These are phyloP conservation scores for Chironomus riparius DNA, from an alignment of 2,888 invertebrate species.

Conservation along the genomic window DNA sequence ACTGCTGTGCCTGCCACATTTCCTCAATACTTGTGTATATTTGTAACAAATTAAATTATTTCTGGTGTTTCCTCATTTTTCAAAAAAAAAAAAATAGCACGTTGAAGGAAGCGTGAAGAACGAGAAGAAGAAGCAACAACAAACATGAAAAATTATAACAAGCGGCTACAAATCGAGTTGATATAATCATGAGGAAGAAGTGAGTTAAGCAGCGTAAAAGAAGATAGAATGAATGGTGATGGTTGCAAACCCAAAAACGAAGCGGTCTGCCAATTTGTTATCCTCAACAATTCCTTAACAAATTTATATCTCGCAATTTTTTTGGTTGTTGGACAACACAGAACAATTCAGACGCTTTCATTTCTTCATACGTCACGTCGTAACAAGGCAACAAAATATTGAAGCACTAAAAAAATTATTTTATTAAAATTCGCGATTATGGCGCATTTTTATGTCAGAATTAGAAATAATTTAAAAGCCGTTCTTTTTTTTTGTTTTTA, in stretches of 20 bases:
- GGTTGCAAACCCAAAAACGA: too few relatives aligned
- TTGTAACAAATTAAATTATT: constrained; percentile 23
- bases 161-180: constrained; percentile 5
- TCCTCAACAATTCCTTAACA: background rate
- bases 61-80: constrained; percentile 25
- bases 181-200: constrained; percentile 1
- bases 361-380: background rate
- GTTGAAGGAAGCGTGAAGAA: background rate
- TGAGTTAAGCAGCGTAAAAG: background rate
- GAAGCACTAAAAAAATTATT: background rate
- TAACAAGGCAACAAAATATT: background rate
- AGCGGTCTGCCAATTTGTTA: constrained; percentile 1
- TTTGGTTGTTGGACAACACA: background rate
- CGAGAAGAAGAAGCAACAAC: background rate
- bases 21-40: background rate
- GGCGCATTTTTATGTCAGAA: too few relatives aligned
- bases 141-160: constrained; percentile 1
- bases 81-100: background rate
- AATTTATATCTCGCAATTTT: background rate
- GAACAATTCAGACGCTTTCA: background rate
- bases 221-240: background rate
- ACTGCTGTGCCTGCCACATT: background rate
- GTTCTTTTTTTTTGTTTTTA: too few relatives aligned
- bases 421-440: too few relatives aligned
- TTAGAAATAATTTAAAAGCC: too few relatives aligned